A percentile compares a stretch with the other conserved stretches of the same genome.
Evolutionary conservation across 2,797 vertebrate genomes (phyloP).

Genomic region (Dendrocincla fuliginosa): DNA sequence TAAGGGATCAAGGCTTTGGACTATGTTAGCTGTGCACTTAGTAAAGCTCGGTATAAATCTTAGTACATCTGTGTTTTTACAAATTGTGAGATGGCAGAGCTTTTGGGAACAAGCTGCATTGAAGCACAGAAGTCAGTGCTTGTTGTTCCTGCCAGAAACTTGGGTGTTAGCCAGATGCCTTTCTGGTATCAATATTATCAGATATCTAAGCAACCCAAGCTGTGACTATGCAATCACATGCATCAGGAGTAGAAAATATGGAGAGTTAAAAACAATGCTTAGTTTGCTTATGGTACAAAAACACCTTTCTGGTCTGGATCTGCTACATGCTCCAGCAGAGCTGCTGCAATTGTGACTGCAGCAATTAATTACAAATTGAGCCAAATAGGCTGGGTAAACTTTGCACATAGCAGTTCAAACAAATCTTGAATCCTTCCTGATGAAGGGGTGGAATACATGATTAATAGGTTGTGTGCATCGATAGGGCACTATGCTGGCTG

Average conservation of each 20-base stretch:
- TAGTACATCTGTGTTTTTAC: accelerated
- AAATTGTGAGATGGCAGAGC: neutral
- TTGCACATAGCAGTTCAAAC: neutral
- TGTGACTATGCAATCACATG: accelerated
- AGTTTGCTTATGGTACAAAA: neutral
- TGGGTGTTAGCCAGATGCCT: neutral
- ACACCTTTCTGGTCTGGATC: neutral
- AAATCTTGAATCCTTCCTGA: neutral
- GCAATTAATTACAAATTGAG: neutral
- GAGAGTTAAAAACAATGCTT: neutral
- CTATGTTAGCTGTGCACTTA: neutral
- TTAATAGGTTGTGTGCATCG: neutral
- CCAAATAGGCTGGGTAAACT: neutral
- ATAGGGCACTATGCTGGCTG: neutral
- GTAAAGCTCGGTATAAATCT: neutral
- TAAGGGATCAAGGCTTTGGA: neutral
- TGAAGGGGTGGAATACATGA: neutral
- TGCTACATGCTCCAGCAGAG: accelerated
- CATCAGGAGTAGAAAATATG: neutral
- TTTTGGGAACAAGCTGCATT: neutral
- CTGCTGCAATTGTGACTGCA: neutral
- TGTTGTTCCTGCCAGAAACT: neutral
- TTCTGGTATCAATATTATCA: neutral
- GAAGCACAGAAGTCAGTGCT: neutral
- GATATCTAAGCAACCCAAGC: neutral